Evolutionary conservation across 2,888 invertebrate species (phyloP), one percentile per base, ranked within the genome.

Genomic region (Xanthorhoe designata): DNA sequence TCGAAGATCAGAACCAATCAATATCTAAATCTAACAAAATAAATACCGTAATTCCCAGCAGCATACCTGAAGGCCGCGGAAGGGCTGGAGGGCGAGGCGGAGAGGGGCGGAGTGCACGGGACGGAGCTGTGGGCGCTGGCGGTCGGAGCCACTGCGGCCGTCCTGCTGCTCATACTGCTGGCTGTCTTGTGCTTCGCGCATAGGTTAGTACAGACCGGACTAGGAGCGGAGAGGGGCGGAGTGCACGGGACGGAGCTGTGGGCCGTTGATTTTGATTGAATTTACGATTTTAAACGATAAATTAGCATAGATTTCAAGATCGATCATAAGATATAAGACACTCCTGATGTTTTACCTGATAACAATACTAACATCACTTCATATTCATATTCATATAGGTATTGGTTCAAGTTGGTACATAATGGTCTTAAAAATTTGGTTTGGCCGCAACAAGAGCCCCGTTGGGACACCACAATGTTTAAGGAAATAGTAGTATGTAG

Each of bases 21-120:
- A 32, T 32, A 32, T 7, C 2, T 32, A 32, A 32, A 32, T 55
- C 60, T 68, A 68, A 61, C 57, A 57, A 53, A 50, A 64, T 68
- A 60, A 60, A 67, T 60, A 29, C n/a, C 53, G 42, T 51, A 76
- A 60, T 71, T 75, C 77, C 75, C 81, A 93, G 92, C 90, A 96
- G 96, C 96, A 69, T 96, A 96, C 86, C 88, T 96, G 79, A 96
- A 95, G 83, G 94, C 95, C 47, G 93, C 95, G 0, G 94, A 94
- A 71, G 95, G 96, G 2, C 86, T 96, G 70, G 93, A 91, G 68
- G 95, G 95, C 1, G 92, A 95, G 84, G 94, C 77, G 74, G 92
- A 75, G 79, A 59, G 76, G 2, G 75, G 81, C 0, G 86, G 87
- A 0, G 84, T 91, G 1, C 89, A 87, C 49, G 87, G 89, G 13